phyloP scores from a whole-genome alignment of 1,140 invertebrate species.

The Solenopsis invicta region DNA sequence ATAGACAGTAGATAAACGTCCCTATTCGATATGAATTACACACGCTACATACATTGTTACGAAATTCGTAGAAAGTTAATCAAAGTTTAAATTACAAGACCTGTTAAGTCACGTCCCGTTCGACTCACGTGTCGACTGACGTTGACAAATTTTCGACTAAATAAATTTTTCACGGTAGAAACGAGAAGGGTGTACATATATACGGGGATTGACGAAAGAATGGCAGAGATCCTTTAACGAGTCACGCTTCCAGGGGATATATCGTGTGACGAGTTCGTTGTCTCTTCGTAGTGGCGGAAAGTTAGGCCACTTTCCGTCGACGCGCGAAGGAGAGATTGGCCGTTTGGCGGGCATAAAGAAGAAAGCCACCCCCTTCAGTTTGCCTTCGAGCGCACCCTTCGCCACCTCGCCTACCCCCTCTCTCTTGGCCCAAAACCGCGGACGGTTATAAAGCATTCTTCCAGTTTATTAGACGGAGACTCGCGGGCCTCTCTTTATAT shows the following conservation, averaged over 20 bases:
- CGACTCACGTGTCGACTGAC: no score
- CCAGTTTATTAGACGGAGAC: constrained; percentile 79
- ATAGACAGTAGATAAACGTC: constrained; percentile 50
- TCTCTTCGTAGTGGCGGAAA: constrained; percentile 62
- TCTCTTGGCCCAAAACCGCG: constrained; percentile 74
- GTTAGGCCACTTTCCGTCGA: constrained; percentile 77
- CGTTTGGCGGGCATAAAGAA: constrained; percentile 72
- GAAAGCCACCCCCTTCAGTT: constrained; percentile 68
- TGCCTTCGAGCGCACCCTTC: constrained; percentile 59
- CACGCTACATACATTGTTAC: not conserved
- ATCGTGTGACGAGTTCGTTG: constrained; percentile 67
- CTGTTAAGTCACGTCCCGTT: not conserved
- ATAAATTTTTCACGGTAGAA: constrained; percentile 24
- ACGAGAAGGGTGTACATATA: not conserved
- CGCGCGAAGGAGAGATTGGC: constrained; percentile 75
- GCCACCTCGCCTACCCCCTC: constrained; percentile 21
- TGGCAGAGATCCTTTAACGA: constrained; percentile 56
- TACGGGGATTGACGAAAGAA: constrained; percentile 9
- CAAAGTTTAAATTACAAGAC: not conserved
- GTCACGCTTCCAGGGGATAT: constrained; percentile 44
- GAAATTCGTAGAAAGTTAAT: constrained; percentile 3
- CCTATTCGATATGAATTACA: not conserved
- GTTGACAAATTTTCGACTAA: constrained; percentile 15
- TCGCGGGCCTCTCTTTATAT: constrained; percentile 78
- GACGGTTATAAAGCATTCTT: constrained; percentile 79